These are phyloP conservation scores for Phthorimaea operculella DNA, from an alignment of 1,140 invertebrate genomes.

Conservation along the genomic window DNA sequence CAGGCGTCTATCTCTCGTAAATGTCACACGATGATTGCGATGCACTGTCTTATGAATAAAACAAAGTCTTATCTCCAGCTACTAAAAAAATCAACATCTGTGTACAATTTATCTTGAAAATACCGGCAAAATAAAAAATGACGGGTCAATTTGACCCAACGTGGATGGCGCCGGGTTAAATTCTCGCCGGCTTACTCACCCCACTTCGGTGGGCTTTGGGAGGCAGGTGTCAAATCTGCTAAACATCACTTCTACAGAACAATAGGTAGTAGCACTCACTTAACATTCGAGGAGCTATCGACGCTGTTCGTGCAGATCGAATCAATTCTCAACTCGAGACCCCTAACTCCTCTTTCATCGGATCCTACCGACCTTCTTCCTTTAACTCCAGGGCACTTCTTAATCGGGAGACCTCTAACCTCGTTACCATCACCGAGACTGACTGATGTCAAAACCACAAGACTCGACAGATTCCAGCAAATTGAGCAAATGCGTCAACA, in stretches of 20 bases:
- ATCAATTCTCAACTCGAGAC: slow-evolving; percentile 14
- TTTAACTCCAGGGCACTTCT: slow-evolving; percentile 14
- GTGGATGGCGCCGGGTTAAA: no score
- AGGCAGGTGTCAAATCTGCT: slow-evolving; percentile 24
- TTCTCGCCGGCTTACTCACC: slow-evolving; percentile 30
- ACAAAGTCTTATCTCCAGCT: no score
- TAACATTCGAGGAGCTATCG: slow-evolving; percentile 32
- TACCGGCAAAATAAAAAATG: no score
- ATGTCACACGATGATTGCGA: no score
- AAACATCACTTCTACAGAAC: slow-evolving; percentile 26
- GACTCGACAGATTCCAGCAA: slow-evolving; percentile 6
- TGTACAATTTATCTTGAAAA: no score
- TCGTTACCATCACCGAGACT: slow-evolving; percentile 2
- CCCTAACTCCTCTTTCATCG: slow-evolving; percentile 16
- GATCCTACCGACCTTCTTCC: slow-evolving; percentile 9
- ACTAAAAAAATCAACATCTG: no score
- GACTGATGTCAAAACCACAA: background rate
- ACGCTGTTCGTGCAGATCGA: slow-evolving; percentile 30
- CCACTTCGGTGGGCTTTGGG: slow-evolving; percentile 31
- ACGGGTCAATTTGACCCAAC: no score
- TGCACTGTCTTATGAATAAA: no score
- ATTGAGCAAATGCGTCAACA: slow-evolving; percentile 20
- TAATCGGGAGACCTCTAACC: slow-evolving; percentile 14
- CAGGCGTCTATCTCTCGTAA: no score
- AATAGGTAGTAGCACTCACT: slow-evolving; percentile 16